Evolutionary conservation across 2,888 invertebrate species (phyloP), one percentile per base, ranked within the genome.

Genomic region (Nomada ruficornis): DNA sequence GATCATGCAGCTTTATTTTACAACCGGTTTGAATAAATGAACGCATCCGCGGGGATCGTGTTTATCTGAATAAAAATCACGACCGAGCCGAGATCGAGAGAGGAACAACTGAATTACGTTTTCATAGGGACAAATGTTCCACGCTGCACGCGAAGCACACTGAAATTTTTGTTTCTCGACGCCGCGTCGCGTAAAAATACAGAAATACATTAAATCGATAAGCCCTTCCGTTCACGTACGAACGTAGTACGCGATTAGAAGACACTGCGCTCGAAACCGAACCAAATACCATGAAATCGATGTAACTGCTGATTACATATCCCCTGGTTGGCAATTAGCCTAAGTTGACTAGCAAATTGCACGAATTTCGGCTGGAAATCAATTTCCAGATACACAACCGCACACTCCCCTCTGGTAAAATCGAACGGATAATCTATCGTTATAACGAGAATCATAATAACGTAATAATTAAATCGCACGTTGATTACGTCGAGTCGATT

Each of bases 341-440:
- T 44, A 68, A 77, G 75, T 67, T 64, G 70, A 20, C 69, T 70
- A 18, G 69, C 52, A 47, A 62, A 67, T 36, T 52, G 29, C 23
- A 2, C 11, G 10, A n/a, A 64, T 26, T 9, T 44, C 15, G 42
- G 7, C 11, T 42, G n/a, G 70, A 71, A 76, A 82, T 82, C 76
- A 71, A 80, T 82, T 76, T 76, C 55, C 75, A 79, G 42, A 62
- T 63, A 63, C 23, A 23, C 52, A n/a, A 50, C 50, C 20, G 18
- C 11, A n/a, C 15, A 18, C 18, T 13, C 11, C 9, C 29, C 2
- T n/a, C 69, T 13, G 29, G 20, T 20, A 29, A 63, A 77, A 29
- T 64, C 50, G 29, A 10, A 5, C 4, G 42, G 42, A 79, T 73
- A 47, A 47, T 65, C 55, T 26, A 26, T 29, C 50, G 36, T 70